phyloP scores from a whole-genome alignment of 2,888 invertebrate species.

The Drosophila demipolita region DNA sequence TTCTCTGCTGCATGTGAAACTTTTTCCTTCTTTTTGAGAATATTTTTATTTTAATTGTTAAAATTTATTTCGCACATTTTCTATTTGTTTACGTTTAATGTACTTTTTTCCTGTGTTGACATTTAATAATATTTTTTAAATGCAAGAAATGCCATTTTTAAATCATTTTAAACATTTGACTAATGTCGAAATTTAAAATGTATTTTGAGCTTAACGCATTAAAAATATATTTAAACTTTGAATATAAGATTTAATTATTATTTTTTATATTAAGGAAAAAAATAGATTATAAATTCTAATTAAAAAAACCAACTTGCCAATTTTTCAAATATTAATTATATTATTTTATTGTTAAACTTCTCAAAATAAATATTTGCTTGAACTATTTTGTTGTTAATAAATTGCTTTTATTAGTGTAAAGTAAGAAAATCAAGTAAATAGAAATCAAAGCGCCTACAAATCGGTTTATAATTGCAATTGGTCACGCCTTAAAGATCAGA shows the following conservation, averaged over 20 bases:
- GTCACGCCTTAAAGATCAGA: constrained; percentile 9
- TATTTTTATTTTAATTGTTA: neutral
- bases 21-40: neutral
- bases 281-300: too few relatives aligned
- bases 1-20: neutral
- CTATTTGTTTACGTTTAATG: neutral
- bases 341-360: too few relatives aligned
- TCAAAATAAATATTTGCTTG: too few relatives aligned
- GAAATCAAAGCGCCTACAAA: neutral
- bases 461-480: constrained; percentile 38
- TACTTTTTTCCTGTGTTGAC: neutral
- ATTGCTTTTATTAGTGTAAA: neutral
- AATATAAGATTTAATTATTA: too few relatives aligned
- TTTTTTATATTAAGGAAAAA: too few relatives aligned
- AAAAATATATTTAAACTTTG: too few relatives aligned
- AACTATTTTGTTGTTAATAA: neutral
- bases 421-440: neutral
- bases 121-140: neutral
- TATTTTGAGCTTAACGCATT: neutral
- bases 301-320: too few relatives aligned
- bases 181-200: neutral
- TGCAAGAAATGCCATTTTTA: neutral
- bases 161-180: neutral
- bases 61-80: neutral
- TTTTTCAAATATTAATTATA: too few relatives aligned